Conservation (phyloP, 2,888 invertebrate species). For the Tetheella fluctuosa region DNA sequence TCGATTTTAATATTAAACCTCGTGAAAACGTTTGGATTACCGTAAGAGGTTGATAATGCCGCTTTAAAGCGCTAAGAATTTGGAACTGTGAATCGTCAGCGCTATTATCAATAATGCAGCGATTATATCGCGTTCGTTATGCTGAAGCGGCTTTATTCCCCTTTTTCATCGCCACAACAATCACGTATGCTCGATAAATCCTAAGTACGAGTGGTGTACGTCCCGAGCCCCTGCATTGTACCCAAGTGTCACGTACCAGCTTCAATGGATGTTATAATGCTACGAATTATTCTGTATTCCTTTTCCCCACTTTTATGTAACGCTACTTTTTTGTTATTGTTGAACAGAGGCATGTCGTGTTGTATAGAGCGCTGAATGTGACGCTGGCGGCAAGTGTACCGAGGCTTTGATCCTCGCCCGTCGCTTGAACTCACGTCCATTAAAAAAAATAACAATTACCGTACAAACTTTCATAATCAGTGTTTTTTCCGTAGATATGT, state of each 20-base stretch:
- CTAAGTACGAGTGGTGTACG: constrained; percentile 36
- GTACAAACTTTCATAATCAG: neutral
- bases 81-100: constrained; percentile 5
- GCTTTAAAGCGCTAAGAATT: neutral
- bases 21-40: neutral
- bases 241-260: constrained; percentile 50
- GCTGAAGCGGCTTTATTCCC: constrained; percentile 9
- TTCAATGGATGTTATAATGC: constrained; percentile 59
- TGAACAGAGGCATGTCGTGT: neutral
- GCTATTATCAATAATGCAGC: constrained; percentile 13
- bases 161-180: constrained; percentile 39
- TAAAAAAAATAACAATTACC: neutral
- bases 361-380: neutral
- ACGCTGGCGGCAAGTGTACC: too few relatives aligned
- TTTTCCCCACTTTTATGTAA: constrained; percentile 43
- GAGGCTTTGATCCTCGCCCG: too few relatives aligned
- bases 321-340: constrained; percentile 24
- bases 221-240: constrained; percentile 24
- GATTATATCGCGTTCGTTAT: constrained; percentile 10
- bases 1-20: constrained; percentile 7
- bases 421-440: neutral
- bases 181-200: constrained; percentile 60
- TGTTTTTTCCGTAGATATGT: neutral
- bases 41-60: constrained; percentile 7
- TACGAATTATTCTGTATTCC: constrained; percentile 54